Evolutionary conservation across 2,113 vertebrate species (phyloP), one percentile per base, ranked within the genome.

Genomic region (Apistogramma diplotaenia): DNA sequence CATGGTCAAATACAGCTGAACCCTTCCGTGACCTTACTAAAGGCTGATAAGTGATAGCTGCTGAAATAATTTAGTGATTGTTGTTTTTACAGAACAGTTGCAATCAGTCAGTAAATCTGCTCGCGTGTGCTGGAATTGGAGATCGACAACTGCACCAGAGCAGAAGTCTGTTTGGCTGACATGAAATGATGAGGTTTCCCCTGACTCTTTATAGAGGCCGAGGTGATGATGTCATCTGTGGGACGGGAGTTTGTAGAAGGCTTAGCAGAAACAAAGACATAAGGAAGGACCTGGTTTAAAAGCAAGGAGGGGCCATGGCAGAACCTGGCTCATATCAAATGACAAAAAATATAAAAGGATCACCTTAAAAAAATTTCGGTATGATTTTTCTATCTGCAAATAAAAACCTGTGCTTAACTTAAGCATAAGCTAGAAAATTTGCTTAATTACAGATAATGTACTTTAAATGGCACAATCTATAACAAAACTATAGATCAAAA

Each of bases 191-290:
- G 21, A 78, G 76, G 55, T 40, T 70, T 74, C 59, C 54, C 78
- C 33, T 3, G 8, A 73, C 40, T 79, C 81, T 84, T 79, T 79
- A 79, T 7, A 11, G 23, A 84, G 21, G 85, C 74, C 82, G 13
- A 67, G 85, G 72, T 62, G 85, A 76, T 85, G 75, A 78, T 54
- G 85, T 85, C 85, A 88, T 79, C 76, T 84, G 71, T 35, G 72
- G 1, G 6, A 19, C 11, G 12, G 73, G 6, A 23, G 53, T 19
- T 58, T 49, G 3, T 9, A 9, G 31, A 73, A 2, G 49, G 9
- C 21, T 19, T 2, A 27, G 1, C 21, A 27, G 23, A 43, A 57
- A 43, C 37, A 56, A 58, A 74, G 33, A 27, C 6, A 8, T 25
- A 19, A 21, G 29, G 10, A 74, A 70, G 37, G 33, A 37, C 25